These are phyloP conservation scores for Girardinus metallicus DNA, from an alignment of 2,797 vertebrate species.

Conservation along the genomic window DNA sequence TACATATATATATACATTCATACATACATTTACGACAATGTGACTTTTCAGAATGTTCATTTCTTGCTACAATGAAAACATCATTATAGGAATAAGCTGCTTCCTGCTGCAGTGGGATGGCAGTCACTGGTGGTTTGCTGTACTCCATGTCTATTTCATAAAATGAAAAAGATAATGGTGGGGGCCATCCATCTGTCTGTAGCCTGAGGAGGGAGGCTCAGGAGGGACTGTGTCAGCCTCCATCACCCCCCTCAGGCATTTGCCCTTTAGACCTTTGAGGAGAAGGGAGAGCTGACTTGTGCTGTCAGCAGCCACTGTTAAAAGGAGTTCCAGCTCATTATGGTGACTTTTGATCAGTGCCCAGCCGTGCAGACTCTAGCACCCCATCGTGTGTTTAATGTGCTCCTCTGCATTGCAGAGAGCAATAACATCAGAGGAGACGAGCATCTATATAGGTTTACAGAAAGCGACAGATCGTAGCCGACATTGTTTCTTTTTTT, in stretches of 20 bases:
- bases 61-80: not conserved
- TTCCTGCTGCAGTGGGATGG: not conserved
- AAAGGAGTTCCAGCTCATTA: not conserved
- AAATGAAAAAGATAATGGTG: not conserved
- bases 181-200: constrained; percentile 1
- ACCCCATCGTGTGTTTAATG: not conserved
- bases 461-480: not conserved
- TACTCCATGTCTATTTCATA: not conserved
- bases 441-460: too few relatives aligned
- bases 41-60: not conserved
- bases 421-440: not conserved
- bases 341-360: not conserved
- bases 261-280: not conserved
- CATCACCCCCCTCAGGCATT: not conserved
- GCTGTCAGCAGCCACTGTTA: not conserved
- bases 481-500: not conserved
- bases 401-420: not conserved
- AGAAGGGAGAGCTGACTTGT: not conserved
- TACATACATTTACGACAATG: too few relatives aligned
- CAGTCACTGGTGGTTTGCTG: not conserved
- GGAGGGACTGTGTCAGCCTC: not conserved
- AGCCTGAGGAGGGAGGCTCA: not conserved
- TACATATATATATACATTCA: too few relatives aligned
- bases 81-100: not conserved
- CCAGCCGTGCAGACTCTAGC: not conserved